These are phyloP conservation scores for Hystrix brachyura DNA, from an alignment of 2,113 vertebrate species.

Conservation along the genomic window DNA sequence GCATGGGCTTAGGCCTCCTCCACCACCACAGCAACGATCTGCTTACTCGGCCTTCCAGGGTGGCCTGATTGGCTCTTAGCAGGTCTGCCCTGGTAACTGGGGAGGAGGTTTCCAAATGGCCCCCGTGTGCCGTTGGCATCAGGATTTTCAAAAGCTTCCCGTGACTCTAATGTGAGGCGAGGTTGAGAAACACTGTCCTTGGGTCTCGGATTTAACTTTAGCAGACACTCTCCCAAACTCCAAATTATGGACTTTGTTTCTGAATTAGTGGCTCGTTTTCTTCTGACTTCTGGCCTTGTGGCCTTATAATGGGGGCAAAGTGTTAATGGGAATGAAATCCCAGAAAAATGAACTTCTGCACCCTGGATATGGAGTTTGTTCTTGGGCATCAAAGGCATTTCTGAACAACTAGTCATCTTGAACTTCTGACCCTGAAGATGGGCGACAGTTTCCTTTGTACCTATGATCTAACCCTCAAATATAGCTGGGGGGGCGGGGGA, in stretches of 20 bases:
- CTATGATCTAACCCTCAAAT: not conserved
- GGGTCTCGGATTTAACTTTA: not conserved
- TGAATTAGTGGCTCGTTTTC: not conserved
- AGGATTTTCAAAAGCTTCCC: not conserved
- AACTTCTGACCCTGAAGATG: not conserved
- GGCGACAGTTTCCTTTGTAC: not conserved
- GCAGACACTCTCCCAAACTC: not conserved
- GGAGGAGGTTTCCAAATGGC: too few relatives aligned
- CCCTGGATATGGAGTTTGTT: not conserved
- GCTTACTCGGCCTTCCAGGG: not conserved
- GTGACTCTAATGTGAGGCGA: not conserved
- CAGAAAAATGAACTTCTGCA: not conserved
- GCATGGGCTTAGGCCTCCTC: not conserved
- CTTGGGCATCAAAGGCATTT: not conserved
- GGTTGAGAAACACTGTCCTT: not conserved
- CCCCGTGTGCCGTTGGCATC: not conserved
- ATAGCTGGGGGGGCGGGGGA: rapidly evolving
- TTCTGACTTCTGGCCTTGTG: not conserved
- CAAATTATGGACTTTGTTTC: not conserved
- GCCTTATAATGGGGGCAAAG: not conserved
- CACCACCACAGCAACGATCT: not conserved
- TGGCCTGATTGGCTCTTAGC: too few relatives aligned
- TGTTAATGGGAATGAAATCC: not conserved
- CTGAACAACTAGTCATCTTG: not conserved
- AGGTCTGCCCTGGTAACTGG: too few relatives aligned